Evolutionary conservation across 2,888 invertebrate genomes (phyloP), one percentile per base, ranked within the genome.

Genomic region (Zaprionus obscuricornis): DNA sequence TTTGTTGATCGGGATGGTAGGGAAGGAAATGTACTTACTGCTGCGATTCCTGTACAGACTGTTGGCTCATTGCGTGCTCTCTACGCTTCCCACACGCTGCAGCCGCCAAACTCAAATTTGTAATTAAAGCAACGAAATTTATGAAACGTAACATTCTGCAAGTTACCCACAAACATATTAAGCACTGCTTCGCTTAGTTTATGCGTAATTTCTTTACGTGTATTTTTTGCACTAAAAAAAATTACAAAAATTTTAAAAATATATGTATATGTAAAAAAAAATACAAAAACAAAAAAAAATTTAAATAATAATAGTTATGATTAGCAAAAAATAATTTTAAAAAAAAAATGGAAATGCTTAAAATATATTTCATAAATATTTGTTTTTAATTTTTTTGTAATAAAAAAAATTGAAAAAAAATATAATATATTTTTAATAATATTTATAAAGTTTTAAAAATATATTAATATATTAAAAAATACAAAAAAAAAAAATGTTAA

Each of bases 61-160:
- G 59, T 55, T 74, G 74, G 66, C 66, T 56, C 52, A 31, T 51
- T 70, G 60, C 75, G 72, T 52, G 50, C 22, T n/a, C 17, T 29
- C 43, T 17, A 16, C 36, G 40, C 43, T 51, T 56, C 56, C n/a
- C n/a, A n/a, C n/a, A n/a, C n/a, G n/a, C n/a, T 55, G 56, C 74
- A 59, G 70, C 76, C 73, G 59, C 59, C 72, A 66, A 49, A 84
- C 64, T 76, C 77, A 82, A 82, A 81, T 69, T 79, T 84, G 86
- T 82, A 82, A 82, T 82, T 82, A 86, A 82, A 81, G 81, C 81
- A 77, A 63, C 68, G 66, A 57, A 82, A 86, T 82, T 86, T 81
- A 82, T 82, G 81, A 77, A 86, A 86, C 82, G 85, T 82, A 84
- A 82, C 85, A 66, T 66, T 85, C 57, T 62, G 27, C 37, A 65